Conservation (phyloP, 2,113 vertebrate species). For the Verasper variegatus region DNA sequence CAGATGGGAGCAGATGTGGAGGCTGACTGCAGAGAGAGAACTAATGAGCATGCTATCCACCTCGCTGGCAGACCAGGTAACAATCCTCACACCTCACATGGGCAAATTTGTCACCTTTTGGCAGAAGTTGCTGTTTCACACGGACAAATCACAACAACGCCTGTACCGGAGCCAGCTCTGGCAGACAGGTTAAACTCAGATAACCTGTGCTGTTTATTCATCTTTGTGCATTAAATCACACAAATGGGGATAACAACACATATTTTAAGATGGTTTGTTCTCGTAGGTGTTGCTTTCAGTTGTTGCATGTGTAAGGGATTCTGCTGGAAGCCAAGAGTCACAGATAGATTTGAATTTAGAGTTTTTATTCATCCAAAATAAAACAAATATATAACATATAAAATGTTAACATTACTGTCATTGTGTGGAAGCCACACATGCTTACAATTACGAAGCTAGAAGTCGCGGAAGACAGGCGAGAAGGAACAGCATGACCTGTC, state of each 20-base stretch:
- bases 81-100: neutral
- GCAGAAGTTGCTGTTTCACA: neutral
- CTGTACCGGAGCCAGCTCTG: neutral
- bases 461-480: too few relatives aligned
- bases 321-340: too few relatives aligned
- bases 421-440: too few relatives aligned
- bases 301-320: neutral
- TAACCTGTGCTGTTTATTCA: neutral
- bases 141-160: neutral
- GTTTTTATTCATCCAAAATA: too few relatives aligned
- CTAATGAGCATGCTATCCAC: constrained; percentile 99
- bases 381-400: too few relatives aligned
- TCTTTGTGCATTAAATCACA: neutral
- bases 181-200: neutral
- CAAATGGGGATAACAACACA: neutral
- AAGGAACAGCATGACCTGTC: too few relatives aligned
- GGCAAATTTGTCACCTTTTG: too few relatives aligned
- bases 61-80: constrained; percentile 97
- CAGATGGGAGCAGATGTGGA: constrained; percentile 99
- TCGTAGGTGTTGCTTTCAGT: neutral
- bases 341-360: too few relatives aligned
- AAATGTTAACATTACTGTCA: too few relatives aligned
- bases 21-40: constrained; percentile 94
- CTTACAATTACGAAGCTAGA: too few relatives aligned
- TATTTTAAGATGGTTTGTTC: too few relatives aligned